Base-by-base conservation (phyloP, 2,888 invertebrate species). In the Ditula angustiorana region DNA sequence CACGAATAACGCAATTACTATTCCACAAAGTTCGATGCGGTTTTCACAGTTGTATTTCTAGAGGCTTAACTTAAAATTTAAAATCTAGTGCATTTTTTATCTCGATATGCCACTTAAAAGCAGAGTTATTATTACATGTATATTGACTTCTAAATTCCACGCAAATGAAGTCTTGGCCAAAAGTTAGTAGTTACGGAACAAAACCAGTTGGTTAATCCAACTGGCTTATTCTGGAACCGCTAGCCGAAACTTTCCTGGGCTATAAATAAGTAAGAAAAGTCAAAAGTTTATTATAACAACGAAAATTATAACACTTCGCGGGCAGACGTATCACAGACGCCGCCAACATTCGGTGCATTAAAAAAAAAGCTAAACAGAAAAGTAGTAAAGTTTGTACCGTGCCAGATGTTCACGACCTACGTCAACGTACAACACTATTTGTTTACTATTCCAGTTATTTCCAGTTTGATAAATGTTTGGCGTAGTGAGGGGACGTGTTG, bases 401-500 rank as follows among this genome's bases (percentile, higher is more conserved):
- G 53, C 64, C 64, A 64, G 64, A 64, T 64, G 64, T 53, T 46
- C 64, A 28, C 64, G 64, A 64, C 64, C 64, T 64, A 64, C 64
- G 64, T 64, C 64, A 64, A 64, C 64, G 64, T 59, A 28, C 55
- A 53, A 63, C 59, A 53, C 59, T 64, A 64, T 64, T 64, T 84
- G 83, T 85, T 86, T 86, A 86, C 84, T 77, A 84, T 81, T 74
- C 76, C 73, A 74, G 78, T 76, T 78, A 75, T 80, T 77, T 77
- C 69, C 69, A 74, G 76, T 76, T 77, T 74, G 71, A 73, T 78
- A 76, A 78, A 78, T 75, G 76, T 71, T 64, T 66, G 71, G 67
- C 67, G 67, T 56, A 64, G 70, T 73, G 72, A 73, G 72, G 75
- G 74, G 74, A 52, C 64, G 65, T 53, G 70, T 67, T 67, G 71